Evolutionary conservation across 2,888 invertebrate genomes (phyloP).

Genomic region (Pheosia tremula): DNA sequence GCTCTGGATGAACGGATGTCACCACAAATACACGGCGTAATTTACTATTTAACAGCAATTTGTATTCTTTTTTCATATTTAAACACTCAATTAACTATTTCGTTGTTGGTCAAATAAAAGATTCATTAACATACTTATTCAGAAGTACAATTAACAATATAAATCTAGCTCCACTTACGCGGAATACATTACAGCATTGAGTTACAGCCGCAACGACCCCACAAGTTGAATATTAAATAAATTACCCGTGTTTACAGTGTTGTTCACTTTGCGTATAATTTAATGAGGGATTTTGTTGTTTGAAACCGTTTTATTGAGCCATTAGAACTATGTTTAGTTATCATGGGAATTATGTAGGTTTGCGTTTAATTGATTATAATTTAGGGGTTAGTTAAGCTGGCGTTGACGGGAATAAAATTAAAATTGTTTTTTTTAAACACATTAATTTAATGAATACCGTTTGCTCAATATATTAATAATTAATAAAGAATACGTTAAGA

Average conservation of each 20-base stretch:
- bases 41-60: no score
- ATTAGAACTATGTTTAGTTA: conserved; percentile 1
- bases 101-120: neutral
- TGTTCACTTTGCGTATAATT: conserved; percentile 41
- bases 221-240: conserved; percentile 35
- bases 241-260: conserved; percentile 35
- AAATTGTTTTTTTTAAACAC: no score
- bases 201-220: neutral
- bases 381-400: no score
- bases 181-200: neutral
- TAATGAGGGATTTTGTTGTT: conserved; percentile 28
- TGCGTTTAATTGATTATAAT: neutral
- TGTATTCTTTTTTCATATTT: no score
- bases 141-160: neutral
- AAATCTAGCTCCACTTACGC: neutral
- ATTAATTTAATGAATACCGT: no score
- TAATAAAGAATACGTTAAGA: no score
- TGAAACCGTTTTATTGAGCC: neutral
- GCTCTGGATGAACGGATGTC: no score
- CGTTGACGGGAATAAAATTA: no score
- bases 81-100: no score
- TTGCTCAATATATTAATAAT: no score
- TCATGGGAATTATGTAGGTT: neutral
- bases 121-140: neutral
- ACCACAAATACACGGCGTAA: no score